Percentiles rank a stretch among this genome's conserved stretches.
Evolutionary conservation across 2,888 invertebrate species (phyloP).

Genomic region (Clivina fossor): DNA sequence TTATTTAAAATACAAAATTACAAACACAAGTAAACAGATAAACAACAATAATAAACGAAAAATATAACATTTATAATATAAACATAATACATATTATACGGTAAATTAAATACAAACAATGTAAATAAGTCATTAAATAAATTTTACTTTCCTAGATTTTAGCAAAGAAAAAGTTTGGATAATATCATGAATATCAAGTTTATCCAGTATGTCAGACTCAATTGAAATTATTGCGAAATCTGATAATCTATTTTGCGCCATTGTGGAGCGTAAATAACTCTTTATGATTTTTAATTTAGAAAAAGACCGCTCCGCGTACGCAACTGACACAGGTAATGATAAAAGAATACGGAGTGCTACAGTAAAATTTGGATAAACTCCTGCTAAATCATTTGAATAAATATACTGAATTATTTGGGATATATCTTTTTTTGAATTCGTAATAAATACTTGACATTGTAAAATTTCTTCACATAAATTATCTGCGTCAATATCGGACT

Average conservation of each 20-base stretch:
- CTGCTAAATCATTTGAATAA: conserved; percentile 8
- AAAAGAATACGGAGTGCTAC: conserved; percentile 26
- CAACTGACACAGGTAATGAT: conserved; percentile 32
- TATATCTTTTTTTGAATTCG: conserved; percentile 36
- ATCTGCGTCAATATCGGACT: conserved; percentile 36
- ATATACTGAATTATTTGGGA: conserved; percentile 9
- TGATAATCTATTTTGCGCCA: conserved; percentile 27
- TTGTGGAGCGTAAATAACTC: conserved; percentile 32
- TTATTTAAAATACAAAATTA: too few relatives aligned
- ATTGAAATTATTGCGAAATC: conserved; percentile 33
- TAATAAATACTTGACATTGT: conserved; percentile 36
- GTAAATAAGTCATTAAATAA: too few relatives aligned
- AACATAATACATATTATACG: too few relatives aligned
- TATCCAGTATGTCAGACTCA: too few relatives aligned
- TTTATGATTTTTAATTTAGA: conserved; percentile 36
- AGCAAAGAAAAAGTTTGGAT: too few relatives aligned
- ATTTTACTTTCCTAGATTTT: too few relatives aligned
- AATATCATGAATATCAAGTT: too few relatives aligned
- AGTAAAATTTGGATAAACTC: conserved; percentile 10
- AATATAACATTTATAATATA: too few relatives aligned
- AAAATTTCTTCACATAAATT: conserved; percentile 39
- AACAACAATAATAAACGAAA: too few relatives aligned
- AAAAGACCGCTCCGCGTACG: conserved; percentile 29
- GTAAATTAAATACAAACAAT: too few relatives aligned
- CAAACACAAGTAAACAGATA: too few relatives aligned